Conservation (phyloP, 2,113 vertebrate species). For the Megaceryle maxima region DNA sequence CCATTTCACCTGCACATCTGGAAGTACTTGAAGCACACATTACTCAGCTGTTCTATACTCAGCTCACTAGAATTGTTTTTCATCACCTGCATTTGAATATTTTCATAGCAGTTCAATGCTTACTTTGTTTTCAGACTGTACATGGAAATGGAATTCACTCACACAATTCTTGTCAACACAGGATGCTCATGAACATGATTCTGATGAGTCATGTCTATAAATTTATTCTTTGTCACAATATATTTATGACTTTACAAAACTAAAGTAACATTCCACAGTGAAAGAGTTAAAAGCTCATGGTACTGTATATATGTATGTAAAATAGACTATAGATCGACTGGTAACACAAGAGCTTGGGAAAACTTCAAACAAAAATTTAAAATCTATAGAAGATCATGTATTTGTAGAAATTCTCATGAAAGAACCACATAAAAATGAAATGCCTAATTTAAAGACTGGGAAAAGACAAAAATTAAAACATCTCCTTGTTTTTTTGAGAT, state of each 20-base stretch:
- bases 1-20: background rate
- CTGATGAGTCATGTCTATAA: background rate
- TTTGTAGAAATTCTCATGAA: background rate
- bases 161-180: background rate
- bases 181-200: background rate
- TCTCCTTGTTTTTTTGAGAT: rapidly evolving
- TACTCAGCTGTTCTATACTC: background rate
- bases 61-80: background rate
- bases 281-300: background rate
- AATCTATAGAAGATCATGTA: background rate
- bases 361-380: background rate
- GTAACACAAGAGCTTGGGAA: background rate
- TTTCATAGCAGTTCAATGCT: background rate
- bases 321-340: background rate
- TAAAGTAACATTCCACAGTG: background rate
- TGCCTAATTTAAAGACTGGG: background rate
- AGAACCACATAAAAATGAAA: background rate
- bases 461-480: background rate
- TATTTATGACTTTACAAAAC: background rate
- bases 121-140: background rate
- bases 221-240: background rate
- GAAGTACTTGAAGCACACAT: background rate
- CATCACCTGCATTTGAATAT: background rate
- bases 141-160: background rate
- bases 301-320: background rate